phyloP scores from a whole-genome alignment of 1,140 invertebrate species.

The Pygmarrhopalites habei region DNA sequence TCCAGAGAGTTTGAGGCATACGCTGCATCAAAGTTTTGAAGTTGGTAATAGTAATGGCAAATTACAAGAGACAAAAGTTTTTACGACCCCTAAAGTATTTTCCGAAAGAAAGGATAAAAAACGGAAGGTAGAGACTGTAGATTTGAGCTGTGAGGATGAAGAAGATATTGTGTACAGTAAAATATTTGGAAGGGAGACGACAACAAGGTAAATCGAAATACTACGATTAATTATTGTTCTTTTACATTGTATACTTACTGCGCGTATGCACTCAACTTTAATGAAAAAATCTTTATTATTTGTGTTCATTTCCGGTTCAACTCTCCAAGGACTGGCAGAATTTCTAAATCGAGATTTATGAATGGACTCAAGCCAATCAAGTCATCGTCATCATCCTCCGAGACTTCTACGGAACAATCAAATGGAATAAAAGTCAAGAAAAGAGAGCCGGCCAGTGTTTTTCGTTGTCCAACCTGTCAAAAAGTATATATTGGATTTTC shows the following conservation, averaged over 20 bases:
- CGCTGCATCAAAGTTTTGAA: neutral
- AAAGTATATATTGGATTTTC: constrained; percentile 32
- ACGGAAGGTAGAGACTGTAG: neutral
- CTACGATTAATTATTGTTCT: too few species aligned
- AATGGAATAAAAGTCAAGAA: constrained; percentile 22
- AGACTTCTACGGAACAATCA: too few species aligned
- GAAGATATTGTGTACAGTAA: neutral
- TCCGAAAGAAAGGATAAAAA: neutral
- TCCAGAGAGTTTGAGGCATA: neutral
- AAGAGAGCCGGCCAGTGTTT: constrained; percentile 25
- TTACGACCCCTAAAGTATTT: neutral
- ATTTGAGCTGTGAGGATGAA: neutral
- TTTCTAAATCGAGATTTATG: too few species aligned
- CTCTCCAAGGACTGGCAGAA: constrained; percentile 3
- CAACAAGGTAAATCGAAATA: too few species aligned
- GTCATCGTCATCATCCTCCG: too few species aligned
- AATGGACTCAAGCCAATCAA: neutral
- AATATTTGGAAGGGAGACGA: neutral
- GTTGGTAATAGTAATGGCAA: neutral
- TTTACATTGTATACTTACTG: too few species aligned
- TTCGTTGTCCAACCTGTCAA: constrained; percentile 30
- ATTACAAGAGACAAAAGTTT: neutral
- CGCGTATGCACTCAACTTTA: too few species aligned
- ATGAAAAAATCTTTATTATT: too few species aligned
- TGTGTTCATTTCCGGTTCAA: too few species aligned